These are phyloP conservation scores for Characodon lateralis DNA, from an alignment of 2,797 vertebrate species.

Conservation along the genomic window DNA sequence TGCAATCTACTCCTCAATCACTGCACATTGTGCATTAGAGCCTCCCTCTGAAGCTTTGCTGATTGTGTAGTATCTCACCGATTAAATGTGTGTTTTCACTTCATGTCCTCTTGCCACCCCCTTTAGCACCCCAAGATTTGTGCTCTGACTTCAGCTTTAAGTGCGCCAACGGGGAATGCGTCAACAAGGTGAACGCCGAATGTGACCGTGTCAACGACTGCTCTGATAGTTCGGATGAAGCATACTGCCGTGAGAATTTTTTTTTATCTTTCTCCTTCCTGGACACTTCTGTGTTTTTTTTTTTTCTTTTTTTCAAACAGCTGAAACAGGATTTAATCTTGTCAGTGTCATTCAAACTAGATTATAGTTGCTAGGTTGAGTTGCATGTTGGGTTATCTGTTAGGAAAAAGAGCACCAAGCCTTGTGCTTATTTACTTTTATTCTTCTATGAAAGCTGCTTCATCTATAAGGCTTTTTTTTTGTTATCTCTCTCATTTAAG, in stretches of 20 bases:
- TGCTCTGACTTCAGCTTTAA: constrained; percentile 79
- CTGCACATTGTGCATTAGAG: constrained; percentile 62
- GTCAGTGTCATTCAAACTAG: constrained; percentile 57
- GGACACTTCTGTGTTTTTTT: not conserved
- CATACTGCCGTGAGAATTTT: constrained; percentile 70
- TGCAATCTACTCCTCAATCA: constrained; percentile 71
- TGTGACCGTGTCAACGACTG: constrained; percentile 80
- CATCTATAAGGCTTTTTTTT: constrained; percentile 60
- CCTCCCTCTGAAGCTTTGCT: constrained; percentile 57
- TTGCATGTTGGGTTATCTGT: constrained; percentile 43
- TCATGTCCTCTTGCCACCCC: constrained; percentile 28
- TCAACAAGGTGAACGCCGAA: constrained; percentile 84
- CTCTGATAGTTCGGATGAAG: constrained; percentile 78
- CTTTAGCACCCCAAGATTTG: constrained; percentile 54
- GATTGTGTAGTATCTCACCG: constrained; percentile 63
- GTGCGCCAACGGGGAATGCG: constrained; percentile 71
- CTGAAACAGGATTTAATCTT: constrained; percentile 51
- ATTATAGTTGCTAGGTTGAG: constrained; percentile 56
- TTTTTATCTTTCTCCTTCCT: not conserved
- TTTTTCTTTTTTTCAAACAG: constrained; percentile 15
- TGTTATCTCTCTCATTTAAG: constrained; percentile 58
- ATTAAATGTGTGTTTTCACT: constrained; percentile 62
- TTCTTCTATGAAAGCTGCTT: constrained; percentile 68
- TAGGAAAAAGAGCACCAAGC: constrained; percentile 57
- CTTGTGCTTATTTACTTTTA: constrained; percentile 67